Evolutionary conservation across 2,888 invertebrate species (phyloP), one percentile per base, ranked within the genome.

Genomic region (Ichneumon xanthorius): DNA sequence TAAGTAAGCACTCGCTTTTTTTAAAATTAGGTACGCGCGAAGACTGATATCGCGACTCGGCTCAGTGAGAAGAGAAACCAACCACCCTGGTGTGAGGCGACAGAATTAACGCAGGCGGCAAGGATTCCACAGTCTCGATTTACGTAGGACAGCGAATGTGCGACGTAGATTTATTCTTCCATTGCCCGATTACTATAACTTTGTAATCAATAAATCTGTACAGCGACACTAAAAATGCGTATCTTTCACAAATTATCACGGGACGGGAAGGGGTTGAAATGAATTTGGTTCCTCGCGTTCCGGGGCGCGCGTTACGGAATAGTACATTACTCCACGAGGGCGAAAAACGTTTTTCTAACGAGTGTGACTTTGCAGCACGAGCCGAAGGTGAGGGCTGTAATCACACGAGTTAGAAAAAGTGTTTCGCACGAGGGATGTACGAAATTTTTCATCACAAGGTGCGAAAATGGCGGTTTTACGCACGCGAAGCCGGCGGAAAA

Each of bases 131-230:
- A 50, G 30, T 71, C 65, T 37, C 19, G 37, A 71, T 72, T 75
- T 71, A 75, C 65, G 65, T 78, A 80, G 61, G 68, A 80, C 53
- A 53, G 50, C 63, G 45, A 33, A 33, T 14, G 9, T 40, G 72
- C 58, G 77, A 77, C 70, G 70, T 81, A 77, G 75, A 73, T 87
- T 58, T 84, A 85, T 83, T 76, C 63, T 86, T 85, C 82, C 73
- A 82, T 78, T 61, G 76, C 50, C 78, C 48, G 70, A 79, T 77
- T 81, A 82, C 63, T 63, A 68, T 68, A 68, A 84, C 58, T 82
- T 80, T 86, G 79, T 87, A 87, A 84, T 87, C 87, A 84, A 87
- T 87, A 87, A 87, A 87, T 82, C 81, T 87, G 86, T 86, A 82
- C 84, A 80, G 86, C 82, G 77, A 85, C 22, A 70, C 50, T 45